phyloP scores from a whole-genome alignment of 2,888 invertebrate species.

The Noctua janthina region DNA sequence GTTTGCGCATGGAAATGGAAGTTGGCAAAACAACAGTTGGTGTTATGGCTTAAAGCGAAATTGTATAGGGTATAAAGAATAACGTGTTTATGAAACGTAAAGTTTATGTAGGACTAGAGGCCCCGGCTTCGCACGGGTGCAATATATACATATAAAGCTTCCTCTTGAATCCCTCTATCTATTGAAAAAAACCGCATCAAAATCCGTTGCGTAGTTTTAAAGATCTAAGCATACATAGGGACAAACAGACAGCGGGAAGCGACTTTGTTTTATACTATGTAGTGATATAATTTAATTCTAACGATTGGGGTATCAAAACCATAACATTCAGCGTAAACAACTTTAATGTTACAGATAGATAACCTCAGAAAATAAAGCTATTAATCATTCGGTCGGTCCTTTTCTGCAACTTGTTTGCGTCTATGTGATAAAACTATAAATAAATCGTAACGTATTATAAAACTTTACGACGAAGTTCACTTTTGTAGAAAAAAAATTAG shows the following conservation, averaged over 20 bases:
- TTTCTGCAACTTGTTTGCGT: slow-evolving; percentile 53
- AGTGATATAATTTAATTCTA: background rate
- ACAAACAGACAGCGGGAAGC: too few relatives aligned
- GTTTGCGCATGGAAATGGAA: background rate
- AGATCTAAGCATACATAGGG: too few relatives aligned
- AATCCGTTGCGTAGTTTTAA: too few relatives aligned
- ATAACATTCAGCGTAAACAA: slow-evolving; percentile 30
- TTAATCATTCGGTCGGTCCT: slow-evolving; percentile 35
- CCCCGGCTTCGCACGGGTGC: too few relatives aligned
- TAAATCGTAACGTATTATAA: slow-evolving; percentile 38
- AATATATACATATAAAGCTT: too few relatives aligned
- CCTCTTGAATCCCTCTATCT: too few relatives aligned
- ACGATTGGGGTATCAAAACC: background rate
- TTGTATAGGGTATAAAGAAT: background rate
- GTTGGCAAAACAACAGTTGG: background rate
- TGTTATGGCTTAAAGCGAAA: background rate
- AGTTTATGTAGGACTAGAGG: background rate
- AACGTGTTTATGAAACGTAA: background rate
- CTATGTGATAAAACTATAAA: slow-evolving; percentile 38
- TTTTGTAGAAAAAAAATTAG: slow-evolving; percentile 22
- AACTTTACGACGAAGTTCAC: slow-evolving; percentile 42
- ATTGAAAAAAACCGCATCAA: too few relatives aligned
- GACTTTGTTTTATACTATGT: too few relatives aligned
- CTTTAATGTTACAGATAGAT: slow-evolving; percentile 38
- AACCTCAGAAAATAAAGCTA: slow-evolving; percentile 41